A percentile compares a stretch with the other conserved stretches of the same genome.
These are phyloP conservation scores for Montipora sp. DNA, from an alignment of 64 coral and sea anemone genomes.

Conservation along the genomic window DNA sequence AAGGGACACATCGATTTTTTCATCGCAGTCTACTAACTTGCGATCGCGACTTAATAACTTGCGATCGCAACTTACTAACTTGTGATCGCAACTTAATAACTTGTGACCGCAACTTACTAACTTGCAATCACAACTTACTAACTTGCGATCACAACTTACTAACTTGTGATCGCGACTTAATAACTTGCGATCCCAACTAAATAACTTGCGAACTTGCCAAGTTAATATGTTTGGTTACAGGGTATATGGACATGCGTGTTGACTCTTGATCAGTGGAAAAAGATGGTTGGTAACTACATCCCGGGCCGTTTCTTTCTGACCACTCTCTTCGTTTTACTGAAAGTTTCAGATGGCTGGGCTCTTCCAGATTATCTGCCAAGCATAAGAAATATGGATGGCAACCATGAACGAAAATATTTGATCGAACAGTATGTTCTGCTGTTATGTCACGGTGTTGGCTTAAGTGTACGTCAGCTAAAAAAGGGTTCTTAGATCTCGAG, in stretches of 20 bases:
- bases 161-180: neutral
- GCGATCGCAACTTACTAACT: slow-evolving; percentile 56
- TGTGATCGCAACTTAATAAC: slow-evolving; percentile 51
- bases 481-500: slow-evolving; percentile 33
- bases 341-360: neutral
- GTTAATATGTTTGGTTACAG: too few species aligned
- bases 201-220: neutral
- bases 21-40: too few species aligned
- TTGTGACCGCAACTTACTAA: slow-evolving; percentile 51
- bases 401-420: neutral
- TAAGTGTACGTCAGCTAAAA: slow-evolving; percentile 58
- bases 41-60: too few species aligned
- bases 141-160: neutral
- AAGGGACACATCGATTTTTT: too few species aligned
- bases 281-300: neutral
- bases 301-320: neutral
- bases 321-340: neutral
- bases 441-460: slow-evolving; percentile 30
- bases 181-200: neutral
- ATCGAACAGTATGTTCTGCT: slow-evolving; percentile 38
- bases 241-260: neutral
- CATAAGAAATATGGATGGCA: neutral
- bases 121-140: slow-evolving; percentile 29
- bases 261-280: neutral
- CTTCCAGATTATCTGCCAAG: neutral